phyloP scores from a whole-genome alignment of 2,797 vertebrate genomes.

The Sebastes hubbsi region DNA sequence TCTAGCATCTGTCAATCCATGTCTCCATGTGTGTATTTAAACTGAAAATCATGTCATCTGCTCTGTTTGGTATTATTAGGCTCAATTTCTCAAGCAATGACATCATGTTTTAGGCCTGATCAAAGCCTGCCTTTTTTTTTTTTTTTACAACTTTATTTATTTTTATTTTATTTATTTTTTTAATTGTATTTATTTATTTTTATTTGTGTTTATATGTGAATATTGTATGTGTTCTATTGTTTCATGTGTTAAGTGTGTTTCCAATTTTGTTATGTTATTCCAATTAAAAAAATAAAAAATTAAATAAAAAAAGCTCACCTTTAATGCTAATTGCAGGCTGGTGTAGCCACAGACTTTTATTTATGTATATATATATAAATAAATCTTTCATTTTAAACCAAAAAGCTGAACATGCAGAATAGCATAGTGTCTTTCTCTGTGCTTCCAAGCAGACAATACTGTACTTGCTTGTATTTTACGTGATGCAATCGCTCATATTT shows the following conservation, averaged over 20 bases:
- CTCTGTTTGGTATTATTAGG: not conserved
- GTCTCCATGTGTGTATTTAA: not conserved
- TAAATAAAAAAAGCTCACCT: too few species aligned
- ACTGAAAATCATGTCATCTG: not conserved
- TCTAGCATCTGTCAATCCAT: slow-evolving; percentile 33
- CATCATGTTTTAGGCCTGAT: not conserved
- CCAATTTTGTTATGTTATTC: too few species aligned
- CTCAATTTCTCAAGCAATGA: not conserved
- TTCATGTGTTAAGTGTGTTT: too few species aligned
- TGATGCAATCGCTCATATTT: not conserved
- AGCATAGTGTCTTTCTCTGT: not conserved
- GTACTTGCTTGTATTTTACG: not conserved
- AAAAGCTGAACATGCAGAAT: not conserved
- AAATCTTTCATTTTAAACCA: too few species aligned
- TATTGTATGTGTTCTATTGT: too few species aligned
- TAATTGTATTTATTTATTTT: too few species aligned
- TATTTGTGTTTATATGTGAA: too few species aligned
- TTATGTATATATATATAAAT: not conserved
- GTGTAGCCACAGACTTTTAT: too few species aligned
- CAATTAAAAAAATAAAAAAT: too few species aligned
- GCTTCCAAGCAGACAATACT: not conserved
- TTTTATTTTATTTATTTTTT: too few species aligned
- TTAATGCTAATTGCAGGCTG: not conserved
- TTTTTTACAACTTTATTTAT: too few species aligned
- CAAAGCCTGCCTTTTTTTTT: not conserved